These are phyloP conservation scores for Chlamydotis undulata DNA, from an alignment of 2,113 vertebrate species.

Conservation along the genomic window DNA sequence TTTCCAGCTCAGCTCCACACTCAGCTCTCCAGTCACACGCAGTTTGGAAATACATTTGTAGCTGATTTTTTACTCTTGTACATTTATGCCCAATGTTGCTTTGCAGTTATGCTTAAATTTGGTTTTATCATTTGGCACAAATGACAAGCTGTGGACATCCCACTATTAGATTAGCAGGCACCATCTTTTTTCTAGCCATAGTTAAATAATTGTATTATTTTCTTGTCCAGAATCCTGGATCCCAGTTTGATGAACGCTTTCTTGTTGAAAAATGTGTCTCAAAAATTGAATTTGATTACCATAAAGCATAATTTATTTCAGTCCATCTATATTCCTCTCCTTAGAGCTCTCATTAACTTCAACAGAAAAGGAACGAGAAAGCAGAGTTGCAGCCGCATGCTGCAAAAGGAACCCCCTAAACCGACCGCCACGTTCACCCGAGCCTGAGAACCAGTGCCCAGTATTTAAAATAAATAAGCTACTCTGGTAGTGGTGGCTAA, in stretches of 20 bases:
- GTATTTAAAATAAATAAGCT: not conserved
- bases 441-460: not conserved
- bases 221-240: constrained; percentile 20
- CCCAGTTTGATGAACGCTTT: not conserved
- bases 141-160: not conserved
- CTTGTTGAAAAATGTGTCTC: constrained; percentile 5
- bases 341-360: not conserved
- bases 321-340: not conserved
- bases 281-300: constrained; percentile 20
- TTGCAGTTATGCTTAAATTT: not conserved
- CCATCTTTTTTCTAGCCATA: not conserved
- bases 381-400: not conserved
- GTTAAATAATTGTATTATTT: not conserved
- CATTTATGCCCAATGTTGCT: not conserved
- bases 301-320: constrained; percentile 27
- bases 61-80: not conserved
- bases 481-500: not conserved
- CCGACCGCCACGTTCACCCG: not conserved
- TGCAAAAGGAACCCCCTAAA: not conserved
- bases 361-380: not conserved
- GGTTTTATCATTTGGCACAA: constrained; percentile 9
- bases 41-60: not conserved
- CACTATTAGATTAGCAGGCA: not conserved
- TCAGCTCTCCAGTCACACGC: not conserved
- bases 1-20: not conserved